Evolutionary conservation across 2,113 vertebrate species (phyloP).

Genomic region (Baryphthengus martii): DNA sequence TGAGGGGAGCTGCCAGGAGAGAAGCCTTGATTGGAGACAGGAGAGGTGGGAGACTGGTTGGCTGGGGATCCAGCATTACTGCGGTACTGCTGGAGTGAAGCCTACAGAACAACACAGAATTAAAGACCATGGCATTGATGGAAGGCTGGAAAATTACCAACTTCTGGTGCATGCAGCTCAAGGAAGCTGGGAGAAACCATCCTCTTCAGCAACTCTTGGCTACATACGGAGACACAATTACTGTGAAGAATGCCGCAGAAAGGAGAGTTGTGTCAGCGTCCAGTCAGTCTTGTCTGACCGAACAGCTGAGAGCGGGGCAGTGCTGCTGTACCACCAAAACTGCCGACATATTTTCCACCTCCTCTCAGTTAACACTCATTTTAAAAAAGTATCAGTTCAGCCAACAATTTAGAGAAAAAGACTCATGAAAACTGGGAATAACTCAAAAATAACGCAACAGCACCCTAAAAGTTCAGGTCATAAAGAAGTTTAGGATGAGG

Average conservation of each 20-base stretch:
- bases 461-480: background rate
- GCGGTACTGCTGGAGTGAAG: slow-evolving; percentile 97
- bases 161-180: background rate
- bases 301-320: background rate
- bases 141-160: background rate
- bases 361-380: background rate
- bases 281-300: background rate
- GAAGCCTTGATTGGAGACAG: slow-evolving; percentile 99
- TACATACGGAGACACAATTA: background rate
- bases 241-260: background rate
- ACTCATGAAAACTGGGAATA: background rate
- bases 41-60: slow-evolving; percentile 99
- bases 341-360: background rate
- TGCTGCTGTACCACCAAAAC: background rate
- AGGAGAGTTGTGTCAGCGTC: background rate
- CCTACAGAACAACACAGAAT: slow-evolving; percentile 82
- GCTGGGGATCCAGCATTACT: slow-evolving; percentile 95
- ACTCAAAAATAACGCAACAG: background rate
- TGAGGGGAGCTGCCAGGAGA: slow-evolving; percentile 98
- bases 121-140: slow-evolving; percentile 66
- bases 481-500: slow-evolving; percentile 23
- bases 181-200: background rate
- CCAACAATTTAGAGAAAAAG: background rate
- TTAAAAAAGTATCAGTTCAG: background rate
- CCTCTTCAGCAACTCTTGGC: background rate